phyloP scores from a whole-genome alignment of 35 echinoderm and acorn worm genomes.

The Eucidaris tribuloides region DNA sequence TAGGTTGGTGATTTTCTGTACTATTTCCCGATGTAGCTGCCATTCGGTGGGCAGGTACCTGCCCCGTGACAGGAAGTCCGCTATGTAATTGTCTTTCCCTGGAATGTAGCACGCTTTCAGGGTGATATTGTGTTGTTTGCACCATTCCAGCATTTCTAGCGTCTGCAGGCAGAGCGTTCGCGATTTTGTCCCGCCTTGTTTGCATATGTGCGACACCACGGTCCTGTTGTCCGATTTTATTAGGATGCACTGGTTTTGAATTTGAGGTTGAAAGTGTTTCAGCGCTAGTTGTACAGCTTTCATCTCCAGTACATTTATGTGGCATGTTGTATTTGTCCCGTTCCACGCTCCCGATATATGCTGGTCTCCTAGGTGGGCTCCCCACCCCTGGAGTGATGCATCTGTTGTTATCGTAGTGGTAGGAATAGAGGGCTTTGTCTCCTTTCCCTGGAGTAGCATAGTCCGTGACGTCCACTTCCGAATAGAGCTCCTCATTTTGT shows the following conservation, averaged over 20 bases:
- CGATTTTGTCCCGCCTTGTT: conserved; percentile 18
- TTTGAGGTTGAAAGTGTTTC: neutral
- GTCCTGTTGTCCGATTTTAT: conserved; percentile 24
- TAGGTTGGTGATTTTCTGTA: neutral
- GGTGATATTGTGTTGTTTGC: neutral
- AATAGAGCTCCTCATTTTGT: neutral
- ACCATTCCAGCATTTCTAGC: conserved; percentile 29
- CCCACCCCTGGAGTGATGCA: neutral
- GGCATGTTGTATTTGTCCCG: neutral
- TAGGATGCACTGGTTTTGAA: neutral
- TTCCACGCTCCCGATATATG: neutral
- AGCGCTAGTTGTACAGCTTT: neutral
- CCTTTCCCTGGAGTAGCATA: neutral
- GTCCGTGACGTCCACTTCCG: neutral
- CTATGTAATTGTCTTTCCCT: conserved; percentile 34
- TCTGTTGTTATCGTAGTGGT: neutral
- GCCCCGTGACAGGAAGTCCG: conserved; percentile 30
- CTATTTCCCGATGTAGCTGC: neutral
- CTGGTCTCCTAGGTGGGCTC: neutral
- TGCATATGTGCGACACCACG: conserved; percentile 25
- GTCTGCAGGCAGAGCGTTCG: neutral
- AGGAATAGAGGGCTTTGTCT: neutral
- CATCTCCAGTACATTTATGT: conserved; percentile 15
- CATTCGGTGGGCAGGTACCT: neutral
- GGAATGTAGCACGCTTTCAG: neutral